These are phyloP conservation scores for Macroglossus sobrinus DNA, from an alignment of 2,113 vertebrate genomes.

Conservation along the genomic window DNA sequence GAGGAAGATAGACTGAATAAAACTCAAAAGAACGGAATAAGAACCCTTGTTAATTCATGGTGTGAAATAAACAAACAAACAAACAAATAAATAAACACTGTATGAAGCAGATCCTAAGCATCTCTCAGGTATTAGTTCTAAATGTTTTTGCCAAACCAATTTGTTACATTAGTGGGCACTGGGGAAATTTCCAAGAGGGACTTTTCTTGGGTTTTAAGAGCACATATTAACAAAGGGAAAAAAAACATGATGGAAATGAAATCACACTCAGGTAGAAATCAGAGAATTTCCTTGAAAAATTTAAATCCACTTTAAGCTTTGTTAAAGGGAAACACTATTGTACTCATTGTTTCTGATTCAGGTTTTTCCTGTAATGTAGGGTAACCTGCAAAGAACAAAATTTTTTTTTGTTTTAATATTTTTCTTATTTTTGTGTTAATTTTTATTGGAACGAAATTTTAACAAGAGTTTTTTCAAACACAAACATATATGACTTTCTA, in stretches of 20 bases:
- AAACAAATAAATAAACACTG: not conserved
- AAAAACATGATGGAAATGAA: not conserved
- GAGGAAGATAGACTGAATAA: not conserved
- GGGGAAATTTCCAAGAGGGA: conserved; percentile 3
- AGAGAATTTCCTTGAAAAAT: conserved; percentile 21
- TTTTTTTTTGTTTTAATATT: conserved; percentile 1
- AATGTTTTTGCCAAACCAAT: conserved; percentile 29
- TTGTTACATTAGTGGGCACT: not conserved
- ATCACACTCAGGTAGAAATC: not conserved
- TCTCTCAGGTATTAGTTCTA: not conserved
- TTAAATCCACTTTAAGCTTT: not conserved
- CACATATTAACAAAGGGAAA: not conserved
- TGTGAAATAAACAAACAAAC: not conserved
- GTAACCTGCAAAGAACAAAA: not conserved
- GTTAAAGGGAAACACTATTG: not conserved
- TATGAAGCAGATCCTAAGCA: not conserved
- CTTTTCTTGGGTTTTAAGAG: conserved; percentile 9
- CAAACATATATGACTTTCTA: not conserved
- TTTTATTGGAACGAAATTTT: not conserved
- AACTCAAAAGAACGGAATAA: not conserved
- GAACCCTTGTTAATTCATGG: not conserved
- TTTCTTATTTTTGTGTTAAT: conserved; percentile 13
- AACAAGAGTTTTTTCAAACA: conserved; percentile 12
- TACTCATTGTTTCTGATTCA: not conserved
- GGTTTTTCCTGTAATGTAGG: not conserved